Conservation (phyloP, 2,888 invertebrate genomes). For the Thelaira solivaga region DNA sequence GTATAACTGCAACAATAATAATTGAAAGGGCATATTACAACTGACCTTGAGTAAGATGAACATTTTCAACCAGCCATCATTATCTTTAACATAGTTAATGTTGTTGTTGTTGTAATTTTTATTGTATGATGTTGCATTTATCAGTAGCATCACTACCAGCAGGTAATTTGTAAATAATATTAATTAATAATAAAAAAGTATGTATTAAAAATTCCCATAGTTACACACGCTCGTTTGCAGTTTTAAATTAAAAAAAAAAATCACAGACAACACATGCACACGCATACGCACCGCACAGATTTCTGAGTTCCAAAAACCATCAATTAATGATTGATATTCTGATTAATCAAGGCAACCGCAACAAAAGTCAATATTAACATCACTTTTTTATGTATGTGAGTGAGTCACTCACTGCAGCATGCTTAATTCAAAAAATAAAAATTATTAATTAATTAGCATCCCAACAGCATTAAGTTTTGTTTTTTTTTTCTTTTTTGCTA, state of each 20-base stretch:
- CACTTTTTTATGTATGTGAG: slow-evolving; percentile 9
- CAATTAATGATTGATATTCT: slow-evolving; percentile 58
- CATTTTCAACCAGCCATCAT: neutral
- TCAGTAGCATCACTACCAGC: slow-evolving; percentile 16
- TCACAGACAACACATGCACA: neutral
- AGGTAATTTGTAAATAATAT: slow-evolving; percentile 37
- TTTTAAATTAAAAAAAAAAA: neutral
- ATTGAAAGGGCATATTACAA: slow-evolving; percentile 19
- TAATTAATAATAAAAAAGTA: slow-evolving; percentile 38
- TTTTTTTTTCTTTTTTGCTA: neutral
- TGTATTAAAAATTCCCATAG: slow-evolving; percentile 3
- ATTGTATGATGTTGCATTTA: neutral
- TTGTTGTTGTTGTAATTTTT: neutral
- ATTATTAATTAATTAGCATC: slow-evolving; percentile 48
- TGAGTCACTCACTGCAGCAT: neutral
- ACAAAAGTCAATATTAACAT: slow-evolving; percentile 57
- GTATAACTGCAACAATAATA: slow-evolving; percentile 5
- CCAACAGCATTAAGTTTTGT: slow-evolving; percentile 18
- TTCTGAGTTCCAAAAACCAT: neutral
- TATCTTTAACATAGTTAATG: neutral
- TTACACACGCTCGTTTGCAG: neutral
- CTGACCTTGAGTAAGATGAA: slow-evolving; percentile 48
- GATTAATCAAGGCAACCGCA: slow-evolving; percentile 54
- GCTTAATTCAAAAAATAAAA: slow-evolving; percentile 28
- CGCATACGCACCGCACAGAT: neutral